Conservation (phyloP, 1,140 invertebrate species). For the Bombus waltoni region DNA sequence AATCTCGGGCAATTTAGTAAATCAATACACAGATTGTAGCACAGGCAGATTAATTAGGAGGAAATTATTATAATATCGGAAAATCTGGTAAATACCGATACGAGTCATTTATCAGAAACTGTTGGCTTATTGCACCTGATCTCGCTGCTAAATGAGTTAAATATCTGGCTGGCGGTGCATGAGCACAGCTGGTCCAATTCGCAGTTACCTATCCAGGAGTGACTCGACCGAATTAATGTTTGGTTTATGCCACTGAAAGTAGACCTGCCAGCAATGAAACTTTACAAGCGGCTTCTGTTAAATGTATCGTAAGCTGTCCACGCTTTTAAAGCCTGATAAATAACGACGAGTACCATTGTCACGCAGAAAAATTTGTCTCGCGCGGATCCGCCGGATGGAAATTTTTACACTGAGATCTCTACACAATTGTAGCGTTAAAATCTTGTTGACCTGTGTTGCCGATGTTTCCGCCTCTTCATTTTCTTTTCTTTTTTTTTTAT, state of each 20-base stretch:
- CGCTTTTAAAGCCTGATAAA: conserved; percentile 25
- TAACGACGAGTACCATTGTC: not conserved
- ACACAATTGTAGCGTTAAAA: not conserved
- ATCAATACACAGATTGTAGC: conserved; percentile 20
- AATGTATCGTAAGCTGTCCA: conserved; percentile 2
- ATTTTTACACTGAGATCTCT: not conserved
- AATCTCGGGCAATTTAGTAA: conserved; percentile 4
- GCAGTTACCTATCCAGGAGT: conserved; percentile 48
- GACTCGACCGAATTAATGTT: conserved; percentile 57
- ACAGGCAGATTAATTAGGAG: conserved; percentile 33
- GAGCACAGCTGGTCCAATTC: conserved; percentile 62
- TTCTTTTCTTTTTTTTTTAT: not conserved
- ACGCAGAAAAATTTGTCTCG: not conserved
- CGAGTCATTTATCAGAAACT: conserved; percentile 59
- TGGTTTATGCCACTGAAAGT: conserved; percentile 22
- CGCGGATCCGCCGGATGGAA: not conserved
- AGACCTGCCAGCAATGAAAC: conserved; percentile 10
- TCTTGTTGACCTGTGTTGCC: not conserved
- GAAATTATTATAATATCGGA: conserved; percentile 60
- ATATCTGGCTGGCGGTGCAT: conserved; percentile 30
- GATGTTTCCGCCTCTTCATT: not conserved
- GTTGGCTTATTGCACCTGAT: conserved; percentile 66
- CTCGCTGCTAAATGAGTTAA: conserved; percentile 59
- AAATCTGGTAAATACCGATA: conserved; percentile 61
- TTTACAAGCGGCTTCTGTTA: conserved; percentile 10